Evolutionary conservation across 2,888 invertebrate species (phyloP).

Genomic region (Coleophora deauratella): DNA sequence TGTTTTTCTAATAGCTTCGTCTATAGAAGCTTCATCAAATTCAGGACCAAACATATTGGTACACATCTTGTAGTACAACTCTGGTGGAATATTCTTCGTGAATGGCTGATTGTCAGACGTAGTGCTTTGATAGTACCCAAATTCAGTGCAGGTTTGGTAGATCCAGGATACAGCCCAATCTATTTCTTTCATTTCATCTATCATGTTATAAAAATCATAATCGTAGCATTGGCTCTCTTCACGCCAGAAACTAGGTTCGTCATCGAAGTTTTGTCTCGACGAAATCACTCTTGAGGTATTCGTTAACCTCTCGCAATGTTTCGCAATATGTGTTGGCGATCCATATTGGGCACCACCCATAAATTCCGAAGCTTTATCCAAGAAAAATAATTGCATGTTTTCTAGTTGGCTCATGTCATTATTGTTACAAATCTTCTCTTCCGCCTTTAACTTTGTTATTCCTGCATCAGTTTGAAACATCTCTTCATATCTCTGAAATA

Average conservation of each 20-base stretch:
- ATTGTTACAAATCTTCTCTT: constrained; percentile 47
- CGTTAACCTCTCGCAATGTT: constrained; percentile 31
- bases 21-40: constrained; percentile 42
- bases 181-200: constrained; percentile 28
- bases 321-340: constrained; percentile 28
- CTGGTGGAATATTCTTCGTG: constrained; percentile 54
- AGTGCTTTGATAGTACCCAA: constrained; percentile 81
- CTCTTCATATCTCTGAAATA: constrained; percentile 38
- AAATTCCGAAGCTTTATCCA: constrained; percentile 33
- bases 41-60: constrained; percentile 49
- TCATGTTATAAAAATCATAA: constrained; percentile 41
- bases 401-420: constrained; percentile 39
- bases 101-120: constrained; percentile 74
- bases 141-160: constrained; percentile 86
- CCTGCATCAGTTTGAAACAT: constrained; percentile 37
- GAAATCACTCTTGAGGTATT: constrained; percentile 19
- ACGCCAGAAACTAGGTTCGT: constrained; percentile 27
- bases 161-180: constrained; percentile 67
- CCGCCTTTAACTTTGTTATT: constrained; percentile 36
- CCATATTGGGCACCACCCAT: constrained; percentile 50
- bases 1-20: constrained; percentile 44
- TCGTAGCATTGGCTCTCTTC: constrained; percentile 31
- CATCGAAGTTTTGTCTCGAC: constrained; percentile 14
- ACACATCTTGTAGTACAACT: constrained; percentile 55
- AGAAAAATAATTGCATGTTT: constrained; percentile 51